A percentile compares a stretch with the other conserved stretches of the same genome.
These are phyloP conservation scores for Cheilosia vulpina DNA, from an alignment of 2,888 invertebrate species.

Conservation along the genomic window DNA sequence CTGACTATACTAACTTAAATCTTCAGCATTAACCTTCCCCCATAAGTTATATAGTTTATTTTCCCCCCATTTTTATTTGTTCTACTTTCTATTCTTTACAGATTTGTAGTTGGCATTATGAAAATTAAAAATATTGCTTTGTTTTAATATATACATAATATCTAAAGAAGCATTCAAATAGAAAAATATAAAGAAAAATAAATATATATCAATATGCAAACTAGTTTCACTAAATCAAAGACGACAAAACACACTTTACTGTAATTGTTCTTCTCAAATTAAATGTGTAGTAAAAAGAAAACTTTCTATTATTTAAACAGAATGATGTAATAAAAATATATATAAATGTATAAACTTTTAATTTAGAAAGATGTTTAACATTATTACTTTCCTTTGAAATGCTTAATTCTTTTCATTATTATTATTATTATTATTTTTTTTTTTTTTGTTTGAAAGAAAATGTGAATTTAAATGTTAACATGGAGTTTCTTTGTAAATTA, in stretches of 20 bases:
- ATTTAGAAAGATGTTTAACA: constrained; percentile 50
- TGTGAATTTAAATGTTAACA: constrained; percentile 63
- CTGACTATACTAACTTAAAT: constrained; percentile 8
- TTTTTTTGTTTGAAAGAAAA: constrained; percentile 60
- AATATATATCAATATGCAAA: constrained; percentile 26
- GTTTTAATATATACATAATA: constrained; percentile 51
- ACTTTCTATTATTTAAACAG: constrained; percentile 31
- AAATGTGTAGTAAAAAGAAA: constrained; percentile 28
- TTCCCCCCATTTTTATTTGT: constrained; percentile 52
- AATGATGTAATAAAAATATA: constrained; percentile 34
- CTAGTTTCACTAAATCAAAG: constrained; percentile 30
- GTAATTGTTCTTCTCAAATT: constrained; percentile 39
- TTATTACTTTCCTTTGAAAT: constrained; percentile 32
- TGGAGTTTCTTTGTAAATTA: constrained; percentile 52
- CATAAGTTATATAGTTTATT: constrained; percentile 25
- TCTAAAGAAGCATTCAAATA: constrained; percentile 37
- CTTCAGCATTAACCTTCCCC: constrained; percentile 15
- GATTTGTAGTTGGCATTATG: constrained; percentile 70
- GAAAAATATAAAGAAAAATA: constrained; percentile 27
- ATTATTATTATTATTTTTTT: no score
- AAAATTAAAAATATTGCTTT: constrained; percentile 54
- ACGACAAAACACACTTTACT: constrained; percentile 22
- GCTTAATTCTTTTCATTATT: not conserved
- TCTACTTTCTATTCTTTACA: constrained; percentile 72
- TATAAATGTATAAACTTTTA: constrained; percentile 12